phyloP scores from a whole-genome alignment of 2,797 vertebrate species.

The Serranus cabrilla region DNA sequence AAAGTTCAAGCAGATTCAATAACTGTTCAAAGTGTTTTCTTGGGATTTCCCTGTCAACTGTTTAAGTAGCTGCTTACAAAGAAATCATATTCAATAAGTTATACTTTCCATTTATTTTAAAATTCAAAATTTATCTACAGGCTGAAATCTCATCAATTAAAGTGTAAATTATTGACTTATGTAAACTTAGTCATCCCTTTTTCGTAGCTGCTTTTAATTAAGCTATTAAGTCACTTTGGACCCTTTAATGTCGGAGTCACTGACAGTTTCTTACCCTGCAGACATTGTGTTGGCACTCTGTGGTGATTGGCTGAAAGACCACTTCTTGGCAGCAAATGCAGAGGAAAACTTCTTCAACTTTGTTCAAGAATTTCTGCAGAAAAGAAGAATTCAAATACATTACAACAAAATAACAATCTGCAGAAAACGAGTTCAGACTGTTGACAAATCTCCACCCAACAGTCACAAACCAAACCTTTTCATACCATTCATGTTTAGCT shows the following conservation, averaged over 20 bases:
- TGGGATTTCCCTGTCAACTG: too few relatives aligned
- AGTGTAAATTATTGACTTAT: too few relatives aligned
- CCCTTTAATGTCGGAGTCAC: neutral
- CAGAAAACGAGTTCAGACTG: too few relatives aligned
- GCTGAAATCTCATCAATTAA: neutral
- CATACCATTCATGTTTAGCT: neutral
- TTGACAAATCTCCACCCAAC: neutral
- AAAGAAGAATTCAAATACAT: too few relatives aligned
- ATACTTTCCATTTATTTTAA: neutral
- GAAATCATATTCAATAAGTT: neutral
- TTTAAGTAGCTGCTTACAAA: neutral
- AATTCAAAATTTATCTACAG: neutral
- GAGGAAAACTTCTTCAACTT: slow-evolving; percentile 94
- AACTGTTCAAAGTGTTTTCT: too few relatives aligned
- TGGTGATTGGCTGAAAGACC: slow-evolving; percentile 94
- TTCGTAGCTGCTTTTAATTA: neutral
- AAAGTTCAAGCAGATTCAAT: too few relatives aligned
- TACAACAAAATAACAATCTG: too few relatives aligned
- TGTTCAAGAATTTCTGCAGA: slow-evolving; percentile 92
- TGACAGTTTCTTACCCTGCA: slow-evolving; percentile 90
- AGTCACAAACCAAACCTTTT: neutral
- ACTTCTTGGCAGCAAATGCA: slow-evolving; percentile 99
- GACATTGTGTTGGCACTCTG: slow-evolving; percentile 96
- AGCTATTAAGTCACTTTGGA: too few relatives aligned
- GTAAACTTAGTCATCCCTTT: too few relatives aligned